Percentiles rank a stretch among this genome's conserved stretches.
These are phyloP conservation scores for Erythrocebus patas DNA, from an alignment of 2,113 vertebrate genomes.

Conservation along the genomic window DNA sequence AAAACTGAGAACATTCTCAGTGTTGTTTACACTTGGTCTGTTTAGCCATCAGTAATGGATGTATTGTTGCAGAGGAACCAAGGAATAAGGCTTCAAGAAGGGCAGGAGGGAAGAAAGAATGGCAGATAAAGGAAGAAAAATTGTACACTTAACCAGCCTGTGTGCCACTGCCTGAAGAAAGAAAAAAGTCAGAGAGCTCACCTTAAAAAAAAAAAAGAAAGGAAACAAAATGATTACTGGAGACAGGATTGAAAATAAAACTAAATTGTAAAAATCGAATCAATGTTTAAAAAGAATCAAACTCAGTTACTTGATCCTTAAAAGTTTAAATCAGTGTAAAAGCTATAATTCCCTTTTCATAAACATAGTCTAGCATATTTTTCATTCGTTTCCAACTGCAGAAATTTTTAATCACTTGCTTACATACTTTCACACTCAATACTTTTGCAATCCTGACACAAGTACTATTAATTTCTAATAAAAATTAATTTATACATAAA, in stretches of 20 bases:
- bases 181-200: not conserved
- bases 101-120: not conserved
- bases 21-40: not conserved
- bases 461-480: slow-evolving; percentile 2
- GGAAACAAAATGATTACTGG: not conserved
- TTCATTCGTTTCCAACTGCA: not conserved
- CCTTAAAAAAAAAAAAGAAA: not conserved
- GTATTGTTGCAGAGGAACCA: not conserved
- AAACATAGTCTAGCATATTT: not conserved
- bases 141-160: not conserved
- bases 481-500: not conserved
- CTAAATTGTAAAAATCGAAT: not conserved
- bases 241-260: slow-evolving; percentile 35
- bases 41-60: not conserved
- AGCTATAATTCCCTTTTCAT: not conserved
- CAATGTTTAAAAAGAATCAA: not conserved
- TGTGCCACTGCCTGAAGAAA: not conserved
- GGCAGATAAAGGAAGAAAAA: slow-evolving; percentile 30
- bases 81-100: not conserved
- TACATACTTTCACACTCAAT: not conserved
- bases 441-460: slow-evolving; percentile 25
- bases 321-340: not conserved
- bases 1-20: not conserved
- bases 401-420: slow-evolving; percentile 4
- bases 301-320: not conserved